These are phyloP conservation scores for Odontamblyopus lacepedii DNA, from an alignment of 2,797 vertebrate species.

Conservation along the genomic window DNA sequence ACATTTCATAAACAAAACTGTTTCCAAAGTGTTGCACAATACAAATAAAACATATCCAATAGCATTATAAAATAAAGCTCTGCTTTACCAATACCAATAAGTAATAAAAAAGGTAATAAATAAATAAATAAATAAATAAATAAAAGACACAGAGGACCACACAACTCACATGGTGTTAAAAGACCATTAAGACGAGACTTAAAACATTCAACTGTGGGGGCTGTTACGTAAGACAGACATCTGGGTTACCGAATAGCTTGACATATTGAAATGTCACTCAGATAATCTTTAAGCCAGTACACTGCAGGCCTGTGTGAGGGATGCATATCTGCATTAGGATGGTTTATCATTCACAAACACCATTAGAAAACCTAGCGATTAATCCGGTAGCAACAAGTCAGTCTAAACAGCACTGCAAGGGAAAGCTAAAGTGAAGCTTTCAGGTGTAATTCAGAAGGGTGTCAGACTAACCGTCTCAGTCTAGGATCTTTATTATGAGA, in stretches of 20 bases:
- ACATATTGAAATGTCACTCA: conserved; percentile 20
- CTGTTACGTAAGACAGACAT: conserved; percentile 15
- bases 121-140: too few relatives aligned
- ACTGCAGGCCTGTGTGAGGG: neutral
- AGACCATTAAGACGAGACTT: too few relatives aligned
- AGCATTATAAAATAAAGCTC: too few relatives aligned
- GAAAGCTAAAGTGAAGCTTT: conserved; percentile 36
- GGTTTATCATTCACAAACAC: conserved; percentile 24
- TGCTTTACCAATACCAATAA: too few relatives aligned
- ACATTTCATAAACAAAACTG: too few relatives aligned
- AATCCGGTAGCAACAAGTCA: conserved; percentile 36
- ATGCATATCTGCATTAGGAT: conserved; percentile 7
- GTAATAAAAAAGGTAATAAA: too few relatives aligned
- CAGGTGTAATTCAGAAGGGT: conserved; percentile 15
- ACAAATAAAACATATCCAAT: too few relatives aligned
- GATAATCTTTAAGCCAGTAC: conserved; percentile 13
- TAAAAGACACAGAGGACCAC: too few relatives aligned
- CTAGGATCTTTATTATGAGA: neutral
- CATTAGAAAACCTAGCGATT: conserved; percentile 39
- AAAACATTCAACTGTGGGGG: neutral
- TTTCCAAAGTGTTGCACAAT: too few relatives aligned
- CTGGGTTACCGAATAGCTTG: conserved; percentile 12
- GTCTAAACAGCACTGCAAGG: conserved; percentile 29
- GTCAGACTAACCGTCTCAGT: neutral
- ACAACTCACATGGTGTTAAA: too few relatives aligned